Conservation (phyloP, 2,797 vertebrate genomes). For the Gadopsis marmoratus region DNA sequence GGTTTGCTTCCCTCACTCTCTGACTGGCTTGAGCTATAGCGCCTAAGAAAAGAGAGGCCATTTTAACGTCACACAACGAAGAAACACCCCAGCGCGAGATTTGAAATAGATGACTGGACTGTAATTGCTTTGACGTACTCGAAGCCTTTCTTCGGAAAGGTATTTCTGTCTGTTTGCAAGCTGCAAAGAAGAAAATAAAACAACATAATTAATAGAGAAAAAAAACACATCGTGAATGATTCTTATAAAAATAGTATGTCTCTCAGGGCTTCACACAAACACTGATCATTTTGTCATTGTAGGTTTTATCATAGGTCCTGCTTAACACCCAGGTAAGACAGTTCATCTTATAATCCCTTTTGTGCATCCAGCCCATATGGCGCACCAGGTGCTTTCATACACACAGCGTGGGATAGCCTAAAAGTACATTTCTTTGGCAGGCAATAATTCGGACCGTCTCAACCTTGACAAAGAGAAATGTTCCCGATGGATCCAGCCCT, state of each 20-base stretch:
- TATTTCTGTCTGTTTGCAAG: conserved; percentile 92
- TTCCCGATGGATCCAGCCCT: conserved; percentile 18
- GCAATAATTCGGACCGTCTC: conserved; percentile 16
- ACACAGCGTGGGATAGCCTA: conserved; percentile 13
- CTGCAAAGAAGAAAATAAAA: conserved; percentile 77
- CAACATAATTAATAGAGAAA: conserved; percentile 9
- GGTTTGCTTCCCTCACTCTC: conserved; percentile 87
- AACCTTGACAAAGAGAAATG: conserved; percentile 38
- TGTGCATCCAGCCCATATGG: conserved; percentile 10
- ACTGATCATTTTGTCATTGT: not conserved
- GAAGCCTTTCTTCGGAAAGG: conserved; percentile 95
- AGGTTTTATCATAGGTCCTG: not conserved
- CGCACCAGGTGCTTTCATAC: conserved; percentile 17
- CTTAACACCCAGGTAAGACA: not conserved
- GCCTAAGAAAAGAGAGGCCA: conserved; percentile 67
- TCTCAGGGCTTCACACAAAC: not conserved
- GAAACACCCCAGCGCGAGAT: not conserved
- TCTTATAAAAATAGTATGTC: not conserved
- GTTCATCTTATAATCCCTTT: conserved; percentile 15
- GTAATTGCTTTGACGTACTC: conserved; percentile 84
- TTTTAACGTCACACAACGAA: conserved; percentile 20
- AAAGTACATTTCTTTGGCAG: conserved; percentile 41
- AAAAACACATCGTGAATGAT: not conserved
- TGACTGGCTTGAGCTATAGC: conserved; percentile 89
- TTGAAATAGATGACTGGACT: conserved; percentile 9